Evolutionary conservation across 2,888 invertebrate genomes (phyloP), one percentile per base, ranked within the genome.

Genomic region (Synergus umbraculus): DNA sequence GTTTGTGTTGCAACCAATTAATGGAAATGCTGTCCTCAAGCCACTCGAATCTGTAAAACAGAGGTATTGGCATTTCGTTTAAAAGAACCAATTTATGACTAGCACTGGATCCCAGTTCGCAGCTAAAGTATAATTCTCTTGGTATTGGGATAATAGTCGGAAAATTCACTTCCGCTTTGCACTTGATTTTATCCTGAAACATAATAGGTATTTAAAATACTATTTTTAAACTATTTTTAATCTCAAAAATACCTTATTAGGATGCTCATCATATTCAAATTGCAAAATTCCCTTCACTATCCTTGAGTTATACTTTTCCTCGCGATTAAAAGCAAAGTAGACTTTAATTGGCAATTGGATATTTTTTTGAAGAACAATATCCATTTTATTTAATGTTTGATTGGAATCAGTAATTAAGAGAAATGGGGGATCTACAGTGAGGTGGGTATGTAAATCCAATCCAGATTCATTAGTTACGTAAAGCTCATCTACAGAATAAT

Each of bases 101-200:
- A 0, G 90, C 91, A 60, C 92, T 92, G 1, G 93, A 93, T 77
- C 93, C 93, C 82, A 93, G 89, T 46, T 95, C 92, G 87, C 95
- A 95, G 69, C 94, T 94, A 88, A 96, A 95, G 89, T 95, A 93
- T 4, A 96, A 90, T 81, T 91, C 90, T 15, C 93, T 92, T 64
- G 95, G 93, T 81, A 93, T 89, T 78, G 96, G 92, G 63, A 93
- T 92, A 76, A 96, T 89, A 87, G 96, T 95, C 0, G 96, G 96
- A 88, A 94, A 96, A 91, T 95, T 95, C 1, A 96, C 94, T 89
- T 93, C 94, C 49, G 95, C 96, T 67, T 91, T 92, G 65, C 96
- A 89, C 83, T 93, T 93, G 73, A 96, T 93, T 81, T 93, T 93
- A 87, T 96, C 95, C 96, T 96, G 88, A 81, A 93, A 89, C 60